Conservation (phyloP, 1,140 invertebrate genomes). For the Thaumetopoea pityocampa region DNA sequence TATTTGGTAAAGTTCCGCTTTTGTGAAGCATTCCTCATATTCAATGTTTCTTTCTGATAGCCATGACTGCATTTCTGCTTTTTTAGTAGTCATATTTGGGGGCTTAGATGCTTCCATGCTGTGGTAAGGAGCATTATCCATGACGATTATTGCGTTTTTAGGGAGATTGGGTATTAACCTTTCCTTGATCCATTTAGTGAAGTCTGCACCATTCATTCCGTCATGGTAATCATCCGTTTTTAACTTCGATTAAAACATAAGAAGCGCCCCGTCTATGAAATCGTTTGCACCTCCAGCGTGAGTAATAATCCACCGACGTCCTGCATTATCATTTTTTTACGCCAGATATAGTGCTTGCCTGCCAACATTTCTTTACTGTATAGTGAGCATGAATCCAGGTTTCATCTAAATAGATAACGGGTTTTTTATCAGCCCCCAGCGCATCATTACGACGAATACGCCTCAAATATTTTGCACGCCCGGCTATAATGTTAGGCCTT, state of each 20-base stretch:
- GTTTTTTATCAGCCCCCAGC: too few relatives aligned
- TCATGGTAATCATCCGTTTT: conserved; percentile 26
- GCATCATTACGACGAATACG: conserved; percentile 12
- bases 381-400: conserved; percentile 16
- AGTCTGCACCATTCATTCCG: conserved; percentile 19
- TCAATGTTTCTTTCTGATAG: too few relatives aligned
- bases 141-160: too few relatives aligned
- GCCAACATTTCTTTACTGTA: conserved; percentile 5
- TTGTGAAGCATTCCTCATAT: too few relatives aligned
- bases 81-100: too few relatives aligned
- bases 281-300: conserved; percentile 24
- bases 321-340: background rate
- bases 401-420: conserved; percentile 22
- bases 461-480: conserved; percentile 16
- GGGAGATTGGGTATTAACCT: too few relatives aligned
- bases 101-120: too few relatives aligned
- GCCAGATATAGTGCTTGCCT: too few relatives aligned
- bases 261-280: conserved; percentile 20
- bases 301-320: conserved; percentile 21
- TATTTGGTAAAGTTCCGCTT: too few relatives aligned
- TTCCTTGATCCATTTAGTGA: background rate
- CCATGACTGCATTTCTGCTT: too few relatives aligned
- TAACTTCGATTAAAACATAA: conserved; percentile 23
- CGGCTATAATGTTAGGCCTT: conserved; percentile 12
- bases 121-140: too few relatives aligned